These are phyloP conservation scores for Eumerus sabulonum DNA, from an alignment of 2,888 invertebrate species.

Conservation along the genomic window DNA sequence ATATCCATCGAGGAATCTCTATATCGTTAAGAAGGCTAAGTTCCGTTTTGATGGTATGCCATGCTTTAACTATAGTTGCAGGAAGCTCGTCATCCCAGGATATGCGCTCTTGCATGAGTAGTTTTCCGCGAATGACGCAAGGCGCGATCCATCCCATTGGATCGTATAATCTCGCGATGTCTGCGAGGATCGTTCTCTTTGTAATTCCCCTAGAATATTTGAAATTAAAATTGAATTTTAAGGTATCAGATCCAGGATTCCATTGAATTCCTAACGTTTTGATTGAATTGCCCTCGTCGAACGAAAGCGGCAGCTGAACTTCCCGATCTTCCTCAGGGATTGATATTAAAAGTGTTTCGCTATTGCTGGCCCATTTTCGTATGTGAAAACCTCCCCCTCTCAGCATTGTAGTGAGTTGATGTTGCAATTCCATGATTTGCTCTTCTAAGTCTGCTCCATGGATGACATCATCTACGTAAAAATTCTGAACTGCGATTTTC, in stretches of 20 bases:
- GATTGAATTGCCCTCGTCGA: background rate
- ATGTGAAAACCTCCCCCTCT: conserved; percentile 9
- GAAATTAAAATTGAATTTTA: background rate
- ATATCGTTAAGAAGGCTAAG: background rate
- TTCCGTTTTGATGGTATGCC: background rate
- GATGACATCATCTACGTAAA: background rate
- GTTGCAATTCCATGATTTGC: conserved; percentile 7
- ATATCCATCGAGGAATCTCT: conserved; percentile 17
- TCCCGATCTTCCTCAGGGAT: background rate
- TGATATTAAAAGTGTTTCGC: background rate
- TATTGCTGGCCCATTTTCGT: conserved; percentile 16
- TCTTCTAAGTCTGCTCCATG: conserved; percentile 5
- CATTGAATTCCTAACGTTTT: conserved; percentile 10
- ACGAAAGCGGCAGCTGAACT: background rate
- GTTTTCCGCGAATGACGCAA: conserved; percentile 4
- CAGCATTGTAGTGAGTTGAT: background rate
- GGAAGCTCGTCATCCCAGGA: conserved; percentile 19
- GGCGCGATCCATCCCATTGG: conserved; percentile 18
- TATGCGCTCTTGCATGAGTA: conserved; percentile 9
- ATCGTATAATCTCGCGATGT: background rate
- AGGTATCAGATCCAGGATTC: background rate
- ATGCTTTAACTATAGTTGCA: background rate
- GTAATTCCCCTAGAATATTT: background rate
- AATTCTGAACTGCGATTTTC: background rate
- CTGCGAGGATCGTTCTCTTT: background rate